Conservation (phyloP, 2,888 invertebrate genomes). For the Scaptomyza parva region DNA sequence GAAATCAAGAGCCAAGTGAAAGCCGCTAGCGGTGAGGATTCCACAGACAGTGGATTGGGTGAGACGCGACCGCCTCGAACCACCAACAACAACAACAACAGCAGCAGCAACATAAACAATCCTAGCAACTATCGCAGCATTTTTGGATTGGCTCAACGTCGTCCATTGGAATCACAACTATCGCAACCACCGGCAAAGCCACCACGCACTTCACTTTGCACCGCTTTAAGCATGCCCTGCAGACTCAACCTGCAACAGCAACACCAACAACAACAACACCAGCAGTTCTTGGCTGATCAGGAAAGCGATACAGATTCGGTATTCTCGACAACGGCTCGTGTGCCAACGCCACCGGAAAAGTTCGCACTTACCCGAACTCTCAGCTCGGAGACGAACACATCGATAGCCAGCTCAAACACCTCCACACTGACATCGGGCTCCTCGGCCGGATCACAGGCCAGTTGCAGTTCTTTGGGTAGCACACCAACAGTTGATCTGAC, state of each 20-base stretch:
- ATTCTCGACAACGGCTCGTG: conserved; percentile 91
- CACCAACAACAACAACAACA: neutral
- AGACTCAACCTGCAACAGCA: conserved; percentile 40
- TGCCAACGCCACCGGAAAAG: conserved; percentile 86
- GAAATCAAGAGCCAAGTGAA: conserved; percentile 91
- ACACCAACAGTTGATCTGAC: conserved; percentile 88
- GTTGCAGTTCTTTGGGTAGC: conserved; percentile 88
- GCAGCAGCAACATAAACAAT: neutral
- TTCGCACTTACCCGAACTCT: conserved; percentile 88
- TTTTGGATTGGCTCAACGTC: conserved; percentile 55
- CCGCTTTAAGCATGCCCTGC: conserved; percentile 43
- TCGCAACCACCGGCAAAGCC: conserved; percentile 82
- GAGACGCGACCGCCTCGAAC: conserved; percentile 59
- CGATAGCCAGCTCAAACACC: conserved; percentile 89
- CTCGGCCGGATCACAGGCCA: conserved; percentile 90
- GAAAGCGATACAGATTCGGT: conserved; percentile 93
- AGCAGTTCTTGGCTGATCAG: conserved; percentile 62
- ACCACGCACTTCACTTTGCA: conserved; percentile 82
- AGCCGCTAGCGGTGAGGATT: conserved; percentile 80
- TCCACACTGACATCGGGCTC: conserved; percentile 91
- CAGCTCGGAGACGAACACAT: conserved; percentile 90
- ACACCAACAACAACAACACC: conserved; percentile 21
- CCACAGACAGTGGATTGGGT: conserved; percentile 78
- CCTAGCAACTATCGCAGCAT: conserved; percentile 75
- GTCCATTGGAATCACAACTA: conserved; percentile 69